phyloP scores from a whole-genome alignment of 1,140 invertebrate species.

The Agrilus planipennis region DNA sequence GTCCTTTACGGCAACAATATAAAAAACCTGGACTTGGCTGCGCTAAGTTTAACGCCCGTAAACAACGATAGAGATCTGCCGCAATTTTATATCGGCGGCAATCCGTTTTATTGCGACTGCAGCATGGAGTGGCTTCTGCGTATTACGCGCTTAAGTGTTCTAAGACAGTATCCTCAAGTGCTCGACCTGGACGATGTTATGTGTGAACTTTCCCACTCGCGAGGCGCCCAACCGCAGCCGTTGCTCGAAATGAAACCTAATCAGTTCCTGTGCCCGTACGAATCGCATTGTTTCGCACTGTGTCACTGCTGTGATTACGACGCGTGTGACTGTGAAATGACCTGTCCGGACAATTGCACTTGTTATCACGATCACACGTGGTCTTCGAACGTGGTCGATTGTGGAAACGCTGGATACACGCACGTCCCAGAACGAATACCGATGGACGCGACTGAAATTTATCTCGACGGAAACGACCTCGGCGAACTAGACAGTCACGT shows the following conservation, averaged over 20 bases:
- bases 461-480: constrained; percentile 76
- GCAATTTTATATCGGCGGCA: constrained; percentile 67
- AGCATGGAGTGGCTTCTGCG: constrained; percentile 75
- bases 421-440: constrained; percentile 66
- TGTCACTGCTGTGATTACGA: constrained; percentile 87
- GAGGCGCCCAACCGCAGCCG: constrained; percentile 55
- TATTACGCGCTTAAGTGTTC: constrained; percentile 55
- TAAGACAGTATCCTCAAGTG: constrained; percentile 72
- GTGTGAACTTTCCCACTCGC: constrained; percentile 67
- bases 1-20: constrained; percentile 66
- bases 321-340: constrained; percentile 86
- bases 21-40: constrained; percentile 55
- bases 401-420: constrained; percentile 59
- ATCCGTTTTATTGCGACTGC: constrained; percentile 74
- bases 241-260: constrained; percentile 65
- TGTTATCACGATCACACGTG: constrained; percentile 87
- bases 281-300: constrained; percentile 77
- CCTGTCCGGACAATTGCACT: constrained; percentile 72
- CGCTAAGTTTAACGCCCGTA: constrained; percentile 54
- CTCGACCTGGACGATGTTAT: constrained; percentile 74
- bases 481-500: constrained; percentile 68
- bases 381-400: constrained; percentile 84
- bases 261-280: constrained; percentile 77
- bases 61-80: constrained; percentile 52
- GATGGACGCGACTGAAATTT: constrained; percentile 83